These are phyloP conservation scores for Numida meleagris DNA, from an alignment of 2,113 vertebrate species.

Conservation along the genomic window DNA sequence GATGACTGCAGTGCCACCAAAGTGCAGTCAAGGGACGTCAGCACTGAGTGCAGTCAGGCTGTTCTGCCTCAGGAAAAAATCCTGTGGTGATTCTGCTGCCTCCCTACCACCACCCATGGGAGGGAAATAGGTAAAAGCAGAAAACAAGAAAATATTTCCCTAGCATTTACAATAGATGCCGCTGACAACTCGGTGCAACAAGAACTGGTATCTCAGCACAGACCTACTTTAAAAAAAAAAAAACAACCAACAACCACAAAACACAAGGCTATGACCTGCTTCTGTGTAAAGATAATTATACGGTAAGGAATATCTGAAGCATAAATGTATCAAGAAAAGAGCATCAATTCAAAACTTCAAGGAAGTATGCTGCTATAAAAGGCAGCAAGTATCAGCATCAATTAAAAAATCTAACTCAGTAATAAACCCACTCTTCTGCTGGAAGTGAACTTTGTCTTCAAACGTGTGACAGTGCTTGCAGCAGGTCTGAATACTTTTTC, in stretches of 20 bases:
- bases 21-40: neutral
- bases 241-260: neutral
- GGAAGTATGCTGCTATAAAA: neutral
- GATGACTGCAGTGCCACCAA: neutral
- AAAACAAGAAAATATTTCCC: neutral
- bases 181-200: neutral
- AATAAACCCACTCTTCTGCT: neutral
- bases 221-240: neutral
- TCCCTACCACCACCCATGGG: neutral
- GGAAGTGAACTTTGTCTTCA: neutral
- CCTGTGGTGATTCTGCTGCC: neutral
- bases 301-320: constrained; percentile 3
- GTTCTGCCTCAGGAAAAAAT: neutral
- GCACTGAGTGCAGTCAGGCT: neutral
- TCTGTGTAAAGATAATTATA: neutral
- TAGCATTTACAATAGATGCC: neutral
- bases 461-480: neutral
- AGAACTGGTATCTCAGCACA: neutral
- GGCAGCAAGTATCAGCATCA: neutral
- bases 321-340: neutral
- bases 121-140: neutral
- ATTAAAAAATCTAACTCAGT: neutral
- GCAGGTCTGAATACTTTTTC: neutral
- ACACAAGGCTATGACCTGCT: neutral
- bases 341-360: neutral